Conservation (phyloP, 30 jellyfish, hydroid and myxozoan genomes). For the Aurelia sp. region DNA sequence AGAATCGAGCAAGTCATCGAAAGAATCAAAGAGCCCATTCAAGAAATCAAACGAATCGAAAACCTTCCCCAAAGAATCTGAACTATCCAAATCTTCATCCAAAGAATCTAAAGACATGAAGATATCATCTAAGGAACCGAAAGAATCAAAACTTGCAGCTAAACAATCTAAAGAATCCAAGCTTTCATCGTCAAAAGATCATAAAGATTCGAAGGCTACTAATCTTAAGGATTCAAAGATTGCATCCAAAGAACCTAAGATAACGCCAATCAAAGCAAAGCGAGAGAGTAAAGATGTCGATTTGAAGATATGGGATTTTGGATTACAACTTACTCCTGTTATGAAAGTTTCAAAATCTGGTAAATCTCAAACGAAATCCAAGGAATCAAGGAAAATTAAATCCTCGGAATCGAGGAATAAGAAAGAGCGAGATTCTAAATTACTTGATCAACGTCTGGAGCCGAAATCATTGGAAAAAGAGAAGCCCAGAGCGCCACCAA, state of each 20-base stretch:
- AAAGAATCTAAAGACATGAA: conserved; percentile 19
- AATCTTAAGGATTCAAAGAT: conserved; percentile 16
- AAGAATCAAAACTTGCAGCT: background rate
- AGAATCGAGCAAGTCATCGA: background rate
- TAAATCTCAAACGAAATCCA: background rate
- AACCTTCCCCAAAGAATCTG: background rate
- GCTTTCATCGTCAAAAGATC: conserved; percentile 6
- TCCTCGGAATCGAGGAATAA: conserved; percentile 9
- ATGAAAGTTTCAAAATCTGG: background rate
- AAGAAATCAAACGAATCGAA: background rate
- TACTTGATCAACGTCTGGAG: background rate
- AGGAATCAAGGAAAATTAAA: conserved; percentile 20
- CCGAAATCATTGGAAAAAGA: background rate
- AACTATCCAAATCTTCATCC: background rate
- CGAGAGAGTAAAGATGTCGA: conserved; percentile 49
- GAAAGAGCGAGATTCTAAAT: conserved; percentile 10
- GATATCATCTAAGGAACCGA: background rate
- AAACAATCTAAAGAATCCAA: background rate
- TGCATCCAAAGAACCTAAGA: conserved; percentile 34
- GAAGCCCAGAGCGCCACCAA: background rate
- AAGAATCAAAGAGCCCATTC: background rate
- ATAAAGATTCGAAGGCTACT: conserved; percentile 3
- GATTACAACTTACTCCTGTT: conserved; percentile 7
- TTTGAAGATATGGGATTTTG: conserved; percentile 53
- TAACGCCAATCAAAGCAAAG: conserved; percentile 35